Base-by-base conservation (phyloP, 2,113 vertebrate species). In the Brachirus orientalis region DNA sequence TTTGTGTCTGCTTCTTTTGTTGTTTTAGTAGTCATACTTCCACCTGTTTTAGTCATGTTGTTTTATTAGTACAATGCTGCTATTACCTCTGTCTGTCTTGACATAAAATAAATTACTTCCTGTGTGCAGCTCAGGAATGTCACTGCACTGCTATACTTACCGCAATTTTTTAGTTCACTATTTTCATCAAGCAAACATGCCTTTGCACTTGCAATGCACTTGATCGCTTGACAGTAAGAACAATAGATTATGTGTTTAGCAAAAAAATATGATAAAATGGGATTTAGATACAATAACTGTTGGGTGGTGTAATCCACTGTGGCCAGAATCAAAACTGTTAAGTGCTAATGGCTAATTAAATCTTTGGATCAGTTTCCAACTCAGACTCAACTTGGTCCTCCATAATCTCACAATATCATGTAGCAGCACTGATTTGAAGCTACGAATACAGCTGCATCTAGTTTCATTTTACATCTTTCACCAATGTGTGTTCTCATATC, bases 401-500 rank as follows among this genome's bases (percentile, higher is more conserved):
- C 0, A 2, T 65, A 14, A 58, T 65, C 57, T 58, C 22, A 60
- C 35, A 50, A 16, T 63, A 50, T 20, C 9, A 19, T 46, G 7
- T 7, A 33, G 10, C 45, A 48, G 45, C 3, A 6, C 12, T 36
- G 9, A 37, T 41, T 3, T 57, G 41, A 63, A 22, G 36, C 52
- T 10, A 8, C 33, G 17, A 60, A 36, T 20, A 4, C 16, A 56
- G 36, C 41, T 57, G 46, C 38, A 28, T 5, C 5, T 74, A 45
- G 47, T 66, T 81, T 69, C n/a, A 33, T 55, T 60, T 71, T 60
- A 45, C 55, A 66, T 16, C 35, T 51, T 54, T 57, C 4, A 7
- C 11, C 20, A 7, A 18, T n/a, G 22, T 47, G 18, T 56, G 38
- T 17, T 51, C 13, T 35, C 44, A 59, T 33, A 55, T 53, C 13